Evolutionary conservation across 2,888 invertebrate genomes (phyloP).

Genomic region (Diarsia rubi): DNA sequence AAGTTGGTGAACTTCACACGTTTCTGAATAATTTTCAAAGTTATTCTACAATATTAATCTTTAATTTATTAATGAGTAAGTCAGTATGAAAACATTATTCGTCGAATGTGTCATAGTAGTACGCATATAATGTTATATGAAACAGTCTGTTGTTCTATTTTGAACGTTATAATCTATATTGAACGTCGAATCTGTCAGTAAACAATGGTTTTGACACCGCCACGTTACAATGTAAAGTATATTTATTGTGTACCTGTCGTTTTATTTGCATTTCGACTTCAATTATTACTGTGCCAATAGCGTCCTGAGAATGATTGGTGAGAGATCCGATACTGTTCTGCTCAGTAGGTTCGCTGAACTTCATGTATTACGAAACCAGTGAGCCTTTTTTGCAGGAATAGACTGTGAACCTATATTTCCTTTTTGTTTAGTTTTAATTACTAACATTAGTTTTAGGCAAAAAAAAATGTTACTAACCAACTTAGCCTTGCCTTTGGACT

Average conservation of each 20-base stretch:
- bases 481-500: too few species aligned
- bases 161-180: conserved; percentile 24
- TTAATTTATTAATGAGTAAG: background rate
- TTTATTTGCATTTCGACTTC: background rate
- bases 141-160: conserved; percentile 22
- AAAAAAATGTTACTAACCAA: too few species aligned
- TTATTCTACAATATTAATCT: background rate
- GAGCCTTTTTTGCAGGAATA: too few species aligned
- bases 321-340: too few species aligned
- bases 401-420: too few species aligned
- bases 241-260: background rate
- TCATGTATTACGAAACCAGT: too few species aligned
- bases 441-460: too few species aligned
- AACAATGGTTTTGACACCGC: conserved; percentile 23
- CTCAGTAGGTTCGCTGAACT: too few species aligned
- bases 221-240: background rate
- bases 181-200: conserved; percentile 5
- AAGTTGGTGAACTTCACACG: too few species aligned
- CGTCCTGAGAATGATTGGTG: too few species aligned
- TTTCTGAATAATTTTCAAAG: too few species aligned
- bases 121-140: conserved; percentile 7
- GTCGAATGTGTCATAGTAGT: background rate
- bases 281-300: background rate
- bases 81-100: conserved; percentile 2
- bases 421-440: too few species aligned